Conservation (phyloP, 2,113 vertebrate species). For the Trematocara stigmaticum region DNA sequence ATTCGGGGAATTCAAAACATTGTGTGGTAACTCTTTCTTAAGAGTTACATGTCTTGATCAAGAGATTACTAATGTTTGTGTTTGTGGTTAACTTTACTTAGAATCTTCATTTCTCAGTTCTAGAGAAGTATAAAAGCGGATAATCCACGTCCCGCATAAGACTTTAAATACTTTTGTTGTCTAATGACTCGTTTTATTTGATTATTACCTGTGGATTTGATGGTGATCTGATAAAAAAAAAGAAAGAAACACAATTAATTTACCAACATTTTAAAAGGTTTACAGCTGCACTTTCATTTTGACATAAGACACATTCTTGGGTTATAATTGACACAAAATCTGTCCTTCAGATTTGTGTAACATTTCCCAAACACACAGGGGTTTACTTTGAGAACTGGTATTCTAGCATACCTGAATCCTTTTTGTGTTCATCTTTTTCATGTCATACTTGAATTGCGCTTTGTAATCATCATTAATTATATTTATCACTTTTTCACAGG, state of each 20-base stretch:
- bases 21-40: background rate
- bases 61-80: background rate
- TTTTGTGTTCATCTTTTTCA: background rate
- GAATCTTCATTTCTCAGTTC: background rate
- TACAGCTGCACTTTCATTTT: background rate
- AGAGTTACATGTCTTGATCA: background rate
- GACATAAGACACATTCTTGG: background rate
- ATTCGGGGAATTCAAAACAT: slow-evolving; percentile 18
- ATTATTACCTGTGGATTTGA: background rate
- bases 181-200: background rate
- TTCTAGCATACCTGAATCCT: background rate
- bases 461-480: background rate
- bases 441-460: background rate
- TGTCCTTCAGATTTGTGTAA: background rate
- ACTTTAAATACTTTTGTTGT: background rate
- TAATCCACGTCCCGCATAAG: background rate
- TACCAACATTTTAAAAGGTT: background rate
- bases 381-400: background rate
- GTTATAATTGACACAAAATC: background rate
- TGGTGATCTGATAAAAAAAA: background rate
- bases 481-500: background rate
- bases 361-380: background rate
- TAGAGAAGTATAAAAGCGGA: background rate
- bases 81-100: background rate
- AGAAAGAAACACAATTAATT: background rate